Percentiles rank a stretch among this genome's conserved stretches.
phyloP scores from a whole-genome alignment of 2,797 vertebrate genomes.

The Hozukius guyotensis region DNA sequence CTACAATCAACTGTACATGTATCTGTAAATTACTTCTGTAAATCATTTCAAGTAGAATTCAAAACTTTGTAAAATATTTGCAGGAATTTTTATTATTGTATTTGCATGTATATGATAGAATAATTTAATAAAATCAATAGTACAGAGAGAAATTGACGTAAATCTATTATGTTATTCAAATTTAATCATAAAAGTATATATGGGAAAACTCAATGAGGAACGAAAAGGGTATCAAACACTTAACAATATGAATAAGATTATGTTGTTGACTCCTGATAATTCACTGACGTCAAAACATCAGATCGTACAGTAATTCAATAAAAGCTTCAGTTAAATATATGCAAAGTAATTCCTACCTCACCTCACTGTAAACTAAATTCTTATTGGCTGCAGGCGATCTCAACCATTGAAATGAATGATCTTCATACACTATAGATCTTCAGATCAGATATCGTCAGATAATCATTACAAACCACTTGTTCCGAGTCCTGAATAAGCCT shows the following conservation, averaged over 20 bases:
- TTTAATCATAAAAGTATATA: background rate
- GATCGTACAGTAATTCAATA: background rate
- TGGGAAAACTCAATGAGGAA: background rate
- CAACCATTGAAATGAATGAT: background rate
- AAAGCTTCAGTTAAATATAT: background rate
- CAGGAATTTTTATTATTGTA: background rate
- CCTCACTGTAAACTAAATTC: background rate
- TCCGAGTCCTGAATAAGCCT: background rate
- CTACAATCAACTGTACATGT: background rate
- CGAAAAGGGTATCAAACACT: background rate
- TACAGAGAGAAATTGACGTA: background rate
- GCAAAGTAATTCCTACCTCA: background rate
- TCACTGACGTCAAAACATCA: background rate
- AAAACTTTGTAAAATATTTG: background rate
- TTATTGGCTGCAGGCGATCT: background rate
- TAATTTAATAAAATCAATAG: background rate
- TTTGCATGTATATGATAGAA: background rate
- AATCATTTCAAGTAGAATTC: background rate
- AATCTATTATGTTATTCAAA: background rate
- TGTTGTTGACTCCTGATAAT: conserved; percentile 10
- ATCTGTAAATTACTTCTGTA: background rate
- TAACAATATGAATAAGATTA: background rate
- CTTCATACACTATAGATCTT: background rate
- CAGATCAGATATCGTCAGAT: no score
- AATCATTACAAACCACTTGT: background rate